Base-by-base conservation (phyloP, 2,113 vertebrate genomes). In the Amblyornis subalaris region DNA sequence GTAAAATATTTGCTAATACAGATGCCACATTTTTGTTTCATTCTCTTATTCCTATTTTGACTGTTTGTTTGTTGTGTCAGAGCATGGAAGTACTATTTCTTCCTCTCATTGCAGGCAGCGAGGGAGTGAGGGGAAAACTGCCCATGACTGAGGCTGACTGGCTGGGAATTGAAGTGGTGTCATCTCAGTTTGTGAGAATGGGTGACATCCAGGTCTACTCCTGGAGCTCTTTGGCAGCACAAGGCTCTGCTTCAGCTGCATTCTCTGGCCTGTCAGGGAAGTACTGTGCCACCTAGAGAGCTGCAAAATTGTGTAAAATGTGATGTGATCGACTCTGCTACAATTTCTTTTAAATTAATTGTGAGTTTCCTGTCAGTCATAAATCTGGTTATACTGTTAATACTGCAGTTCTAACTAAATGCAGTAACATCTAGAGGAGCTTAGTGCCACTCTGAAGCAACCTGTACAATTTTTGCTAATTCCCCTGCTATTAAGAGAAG, bases 71-170 rank as follows among this genome's bases (percentile, higher is more conserved):
- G 48, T 13, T 57, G 50, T 54, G 53, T 71, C 8, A 19, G 44
- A 35, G 10, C 4, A 9, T 10, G 24, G 20, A 26, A 64, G 12
- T 29, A 8, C 17, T 42, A 5, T 50, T 73, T 58, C 25, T 64
- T n/a, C 4, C 16, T 38, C 31, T 40, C 23, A 36, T 25, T 62
- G 23, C 36, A 72, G n/a, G 5, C 23, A 65, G 21, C 24, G 74
- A 50, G 25, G 29, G 53, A 47, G 8, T 0, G 20, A 83, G 61
- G 25, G 19, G 29, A 24, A 33, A n/a, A 35, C 47, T 71, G 23
- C 19, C 51, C 23, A 1, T 50, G 1, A 0, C 40, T 35, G 71
- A 64, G n/a, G 28, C 19, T 60, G 1, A 0, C 35, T 79, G 66
- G 13, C 28, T 38, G 25, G 40, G 28, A 76, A 4, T 7, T 42